Evolutionary conservation across 1,140 invertebrate species (phyloP), one percentile per base, ranked within the genome.

Genomic region (Homarus americanus): DNA sequence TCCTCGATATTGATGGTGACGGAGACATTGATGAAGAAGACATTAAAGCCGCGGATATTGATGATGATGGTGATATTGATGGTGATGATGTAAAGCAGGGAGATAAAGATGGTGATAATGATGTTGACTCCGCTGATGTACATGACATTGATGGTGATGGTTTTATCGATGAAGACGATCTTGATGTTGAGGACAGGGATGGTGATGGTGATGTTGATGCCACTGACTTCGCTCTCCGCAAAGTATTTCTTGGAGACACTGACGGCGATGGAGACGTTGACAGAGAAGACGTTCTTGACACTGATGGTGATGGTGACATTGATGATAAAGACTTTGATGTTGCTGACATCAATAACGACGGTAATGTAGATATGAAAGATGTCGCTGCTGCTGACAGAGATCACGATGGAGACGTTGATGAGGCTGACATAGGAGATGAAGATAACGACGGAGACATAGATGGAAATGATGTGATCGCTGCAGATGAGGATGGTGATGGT

Each of bases 401-500:
- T 41, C 82, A 73, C 17, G 92, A 93, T 41, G 92, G 92, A 12
- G 92, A 93, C 36, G 69, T 93, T 34, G 92, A 93, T 38, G 87
- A 44, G 7, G 78, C 73, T 32, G 92, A 93, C 72, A 89, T 92
- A 72, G 91, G 87, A 38, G 92, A 93, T 32, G 92, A 93, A 40
- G 92, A 93, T 32, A 38, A 76, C 38, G 91, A 93, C 41, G 92
- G 92, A 0, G 92, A 91, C n/a, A 75, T 93, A 36, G 92, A 93
- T 75, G 91, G 73, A 41, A 49, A 82, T 44, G 92, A 93, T 72
- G 87, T 93, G 20, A 80, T 93, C 4, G 87, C 86, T 9, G 92
- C 92, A 10, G 92, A 93, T 66, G 91, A 85, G 53, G 90, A 93
- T 82, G 92, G 90, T 66, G 92, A 93, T 69, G 92, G 92, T 28